phyloP scores from a whole-genome alignment of 2,797 vertebrate species.

The Girardinus metallicus region DNA sequence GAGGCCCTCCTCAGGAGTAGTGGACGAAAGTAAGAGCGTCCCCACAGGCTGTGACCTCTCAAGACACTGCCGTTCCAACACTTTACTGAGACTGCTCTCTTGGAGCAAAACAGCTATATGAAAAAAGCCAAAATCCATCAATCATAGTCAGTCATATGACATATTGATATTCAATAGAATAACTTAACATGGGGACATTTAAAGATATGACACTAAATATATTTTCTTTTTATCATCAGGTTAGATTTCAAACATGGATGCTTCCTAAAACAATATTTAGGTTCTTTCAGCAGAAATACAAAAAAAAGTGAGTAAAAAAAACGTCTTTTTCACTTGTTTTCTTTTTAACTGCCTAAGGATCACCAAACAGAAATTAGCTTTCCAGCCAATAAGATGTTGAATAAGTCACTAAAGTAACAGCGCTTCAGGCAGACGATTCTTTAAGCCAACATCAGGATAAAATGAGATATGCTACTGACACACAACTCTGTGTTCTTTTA shows the following conservation, averaged over 20 bases:
- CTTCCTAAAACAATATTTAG: not conserved
- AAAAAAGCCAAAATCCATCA: conserved; percentile 1
- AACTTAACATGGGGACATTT: not conserved
- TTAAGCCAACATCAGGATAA: not conserved
- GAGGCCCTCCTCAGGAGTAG: not conserved
- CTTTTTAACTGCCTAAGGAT: too few species aligned
- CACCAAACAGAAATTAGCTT: not conserved
- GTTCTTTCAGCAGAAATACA: not conserved
- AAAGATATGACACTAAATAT: not conserved
- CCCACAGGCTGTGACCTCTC: conserved; percentile 20
- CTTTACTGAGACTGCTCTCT: conserved; percentile 77
- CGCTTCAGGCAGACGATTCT: not conserved
- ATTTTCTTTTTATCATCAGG: not conserved
- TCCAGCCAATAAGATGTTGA: not conserved
- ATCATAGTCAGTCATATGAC: not conserved
- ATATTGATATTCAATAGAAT: not conserved
- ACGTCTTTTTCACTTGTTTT: not conserved
- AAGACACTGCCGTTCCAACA: conserved; percentile 59
- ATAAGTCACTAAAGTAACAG: not conserved
- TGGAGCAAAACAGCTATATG: conserved; percentile 86
- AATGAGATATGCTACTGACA: not conserved
- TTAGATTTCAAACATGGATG: not conserved
- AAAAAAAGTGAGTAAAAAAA: not conserved
- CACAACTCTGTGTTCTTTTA: not conserved
- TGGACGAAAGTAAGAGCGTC: conserved; percentile 1